Evolutionary conservation across 2,113 vertebrate genomes (phyloP), one percentile per base, ranked within the genome.

Genomic region (Vicugna pacos): DNA sequence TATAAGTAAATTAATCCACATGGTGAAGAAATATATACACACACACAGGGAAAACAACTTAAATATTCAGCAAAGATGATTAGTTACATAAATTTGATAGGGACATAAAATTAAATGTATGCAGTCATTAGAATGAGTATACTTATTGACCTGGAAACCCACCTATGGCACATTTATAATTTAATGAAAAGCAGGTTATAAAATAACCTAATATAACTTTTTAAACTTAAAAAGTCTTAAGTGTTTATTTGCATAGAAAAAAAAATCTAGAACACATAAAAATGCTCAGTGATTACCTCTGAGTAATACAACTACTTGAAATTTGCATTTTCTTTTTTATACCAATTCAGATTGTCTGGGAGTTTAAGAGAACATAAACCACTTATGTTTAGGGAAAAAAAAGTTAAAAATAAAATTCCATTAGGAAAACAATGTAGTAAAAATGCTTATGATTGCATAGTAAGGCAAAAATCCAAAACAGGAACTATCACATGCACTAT

Each of bases 1-100:
- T 90, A 87, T 87, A 83, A 89, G 54, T 95, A 97, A 97, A 92
- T 79, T 93, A 91, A 1, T 76, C 85, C 92, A 92, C 64, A 35
- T 67, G 28, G 20, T 54, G 22, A 73, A 87, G 32, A 94, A 69
- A 22, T 4, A 75, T 5, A 48, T 14, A 54, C 15, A 77, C 16
- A 89, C 9, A 83, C 16, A 77, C 26, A 70, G 2, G 11, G 9
- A 17, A 42, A 79, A 92, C 54, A 79, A 94, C 42, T 50, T 75
- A 58, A 89, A 62, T 86, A 64, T 52, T n/a, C 83, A 86, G 46
- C n/a, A 80, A 24, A 82, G 28, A 48, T 84, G 32, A 86, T 42
- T 79, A 48, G 35, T 88, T 97, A 79, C 38, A 67, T 79, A 77
- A 64, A 94, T 84, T 70, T 93, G 17, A 88, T 82, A 84, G 8